phyloP scores from a whole-genome alignment of 2,888 invertebrate species.

The Gastrophysa polygoni region DNA sequence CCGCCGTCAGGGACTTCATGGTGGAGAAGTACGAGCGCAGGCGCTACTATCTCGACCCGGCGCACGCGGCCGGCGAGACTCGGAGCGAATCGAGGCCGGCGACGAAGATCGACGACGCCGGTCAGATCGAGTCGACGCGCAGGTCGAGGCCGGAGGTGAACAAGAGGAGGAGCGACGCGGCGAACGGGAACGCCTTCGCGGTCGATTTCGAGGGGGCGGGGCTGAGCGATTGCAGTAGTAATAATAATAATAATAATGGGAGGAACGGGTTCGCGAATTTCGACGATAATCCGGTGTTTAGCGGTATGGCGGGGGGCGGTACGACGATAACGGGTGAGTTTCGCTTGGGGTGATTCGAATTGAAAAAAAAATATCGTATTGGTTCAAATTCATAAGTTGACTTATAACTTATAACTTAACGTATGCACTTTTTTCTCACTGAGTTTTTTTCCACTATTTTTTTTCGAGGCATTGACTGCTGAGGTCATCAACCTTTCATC shows the following conservation, averaged over 20 bases:
- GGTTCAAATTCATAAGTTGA: no score
- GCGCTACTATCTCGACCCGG: constrained; percentile 61
- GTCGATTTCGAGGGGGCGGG: constrained; percentile 76
- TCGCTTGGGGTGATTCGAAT: background rate
- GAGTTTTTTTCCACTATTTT: no score
- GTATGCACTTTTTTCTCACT: no score
- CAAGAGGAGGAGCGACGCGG: constrained; percentile 28
- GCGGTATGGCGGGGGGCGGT: constrained; percentile 49
- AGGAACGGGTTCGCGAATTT: constrained; percentile 68
- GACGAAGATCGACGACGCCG: constrained; percentile 43
- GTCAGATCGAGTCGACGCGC: constrained; percentile 33
- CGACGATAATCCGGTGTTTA: constrained; percentile 74
- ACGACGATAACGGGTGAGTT: constrained; percentile 29
- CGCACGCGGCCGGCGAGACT: constrained; percentile 17
- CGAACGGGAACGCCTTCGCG: constrained; percentile 59
- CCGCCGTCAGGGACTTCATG: constrained; percentile 91
- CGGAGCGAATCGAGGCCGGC: constrained; percentile 34
- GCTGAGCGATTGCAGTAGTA: constrained; percentile 59
- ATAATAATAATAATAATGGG: constrained; percentile 28
- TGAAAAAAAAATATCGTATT: no score
- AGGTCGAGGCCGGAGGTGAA: constrained; percentile 45
- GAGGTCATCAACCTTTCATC: no score
- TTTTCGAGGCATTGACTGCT: no score
- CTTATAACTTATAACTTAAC: no score
- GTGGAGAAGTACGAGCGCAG: constrained; percentile 94